Evolutionary conservation across 2,113 vertebrate species (phyloP), one percentile per base, ranked within the genome.

Genomic region (Saccopteryx leptura): DNA sequence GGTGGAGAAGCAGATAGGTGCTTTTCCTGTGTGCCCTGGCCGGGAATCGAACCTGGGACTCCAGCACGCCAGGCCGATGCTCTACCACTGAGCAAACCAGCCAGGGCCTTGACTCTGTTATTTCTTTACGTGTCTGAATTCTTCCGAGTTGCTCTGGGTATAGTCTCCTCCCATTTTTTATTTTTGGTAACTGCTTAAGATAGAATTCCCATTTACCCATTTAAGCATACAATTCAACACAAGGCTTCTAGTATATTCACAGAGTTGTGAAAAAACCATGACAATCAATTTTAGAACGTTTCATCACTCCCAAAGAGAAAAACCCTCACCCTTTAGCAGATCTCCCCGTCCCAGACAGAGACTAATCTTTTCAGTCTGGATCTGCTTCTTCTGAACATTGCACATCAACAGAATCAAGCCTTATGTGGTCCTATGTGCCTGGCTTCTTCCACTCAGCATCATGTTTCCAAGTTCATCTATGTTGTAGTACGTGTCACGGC

Each of bases 331-430:
- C 7, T 12, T 68, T 60, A 69, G 50, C 75, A 61, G 21, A 4
- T 74, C 26, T 91, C 7, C 31, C 26, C 24, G 18, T 31, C 39
- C 21, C 58, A 68, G 65, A 26, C 60, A 83, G 39, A 14, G 33
- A 18, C 15, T 72, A 48, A 61, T 80, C 26, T 65, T 72, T 65
- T 81, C 48, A 88, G 48, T 39, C 7, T 1, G 11, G 19, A 33
- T 83, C n/a, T 58, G 15, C 13, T 76, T 61, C 26, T 74, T 96
- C 63, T 69, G 46, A 72, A 90, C 68, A 87, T 52, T 56, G 81
- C 8, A 85, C 33, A 11, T 48, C 54, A 84, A 71, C 4, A 7
- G 23, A 82, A 69, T 69, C 60, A 61, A 14, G 31, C 0, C 14
- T 2, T n/a, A 93, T 0, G 4, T 21, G 72, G 52, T 52, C 46